A percentile compares a stretch with the other conserved stretches of the same genome.
Conservation (phyloP, 2,888 invertebrate species). For the Agonum fuliginosum region DNA sequence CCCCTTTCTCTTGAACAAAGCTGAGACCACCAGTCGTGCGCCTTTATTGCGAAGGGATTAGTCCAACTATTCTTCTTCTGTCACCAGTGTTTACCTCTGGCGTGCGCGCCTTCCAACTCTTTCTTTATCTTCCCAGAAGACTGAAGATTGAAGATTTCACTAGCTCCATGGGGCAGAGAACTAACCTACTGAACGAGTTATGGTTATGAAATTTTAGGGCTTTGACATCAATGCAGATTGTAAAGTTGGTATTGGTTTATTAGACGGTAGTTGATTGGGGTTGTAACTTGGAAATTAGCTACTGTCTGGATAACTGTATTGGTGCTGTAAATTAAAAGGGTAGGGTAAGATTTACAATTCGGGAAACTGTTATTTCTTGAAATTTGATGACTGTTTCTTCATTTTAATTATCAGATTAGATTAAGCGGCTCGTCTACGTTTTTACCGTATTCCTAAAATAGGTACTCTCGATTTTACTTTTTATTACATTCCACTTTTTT, state of each 20-base stretch:
- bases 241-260: slow-evolving; percentile 2
- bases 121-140: background rate
- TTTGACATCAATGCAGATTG: slow-evolving; percentile 6
- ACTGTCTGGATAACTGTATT: slow-evolving; percentile 6
- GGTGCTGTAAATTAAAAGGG: slow-evolving; percentile 11
- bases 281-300: background rate
- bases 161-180: background rate
- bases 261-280: background rate
- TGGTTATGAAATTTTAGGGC: slow-evolving; percentile 17
- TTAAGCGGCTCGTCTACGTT: too few species aligned
- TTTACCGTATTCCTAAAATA: too few species aligned
- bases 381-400: background rate
- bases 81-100: slow-evolving; percentile 48
- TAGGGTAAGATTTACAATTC: background rate
- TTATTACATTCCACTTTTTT: too few species aligned
- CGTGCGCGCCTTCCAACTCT: slow-evolving; percentile 1
- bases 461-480: too few species aligned
- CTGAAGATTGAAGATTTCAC: background rate
- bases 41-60: slow-evolving; percentile 25
- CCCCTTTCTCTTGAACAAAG: background rate
- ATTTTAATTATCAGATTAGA: too few species aligned
- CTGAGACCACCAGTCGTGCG: slow-evolving; percentile 28
- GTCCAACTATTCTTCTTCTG: slow-evolving; percentile 37
- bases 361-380: too few species aligned
- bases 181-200: slow-evolving; percentile 41